Conservation (phyloP, 2,113 vertebrate genomes). For the Pongo abelii region DNA sequence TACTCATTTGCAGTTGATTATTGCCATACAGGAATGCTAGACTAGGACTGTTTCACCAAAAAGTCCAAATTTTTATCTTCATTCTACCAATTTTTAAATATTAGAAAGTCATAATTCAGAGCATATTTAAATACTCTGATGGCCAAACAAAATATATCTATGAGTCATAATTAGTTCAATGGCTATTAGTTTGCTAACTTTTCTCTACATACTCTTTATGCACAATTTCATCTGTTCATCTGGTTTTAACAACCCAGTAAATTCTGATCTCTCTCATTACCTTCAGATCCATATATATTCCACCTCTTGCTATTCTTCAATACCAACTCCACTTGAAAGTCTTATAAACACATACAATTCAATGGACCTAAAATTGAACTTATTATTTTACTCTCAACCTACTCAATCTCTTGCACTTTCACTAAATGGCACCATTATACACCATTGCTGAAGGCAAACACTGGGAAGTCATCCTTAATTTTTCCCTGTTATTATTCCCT, state of each 20-base stretch:
- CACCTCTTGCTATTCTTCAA: not conserved
- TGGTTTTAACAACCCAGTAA: not conserved
- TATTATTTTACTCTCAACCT: not conserved
- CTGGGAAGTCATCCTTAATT: not conserved
- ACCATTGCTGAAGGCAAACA: not conserved
- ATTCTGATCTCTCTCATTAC: slow-evolving; percentile 5
- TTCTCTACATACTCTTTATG: not conserved
- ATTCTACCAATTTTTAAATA: slow-evolving; percentile 4
- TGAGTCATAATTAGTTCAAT: not conserved
- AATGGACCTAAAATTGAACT: slow-evolving; percentile 20
- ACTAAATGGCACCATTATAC: not conserved
- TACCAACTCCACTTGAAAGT: not conserved
- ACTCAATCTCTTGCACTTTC: not conserved
- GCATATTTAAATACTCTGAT: not conserved
- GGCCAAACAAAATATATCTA: not conserved
- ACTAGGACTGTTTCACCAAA: not conserved
- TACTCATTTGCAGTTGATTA: not conserved
- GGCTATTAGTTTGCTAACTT: not conserved
- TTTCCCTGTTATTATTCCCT: not conserved
- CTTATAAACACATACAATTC: slow-evolving; percentile 7
- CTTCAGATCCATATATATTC: not conserved
- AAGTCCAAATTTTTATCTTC: not conserved
- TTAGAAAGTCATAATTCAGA: slow-evolving; percentile 19
- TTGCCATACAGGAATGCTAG: not conserved
- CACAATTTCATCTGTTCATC: not conserved